Evolutionary conservation across 2,797 vertebrate species (phyloP).

Genomic region (Galagoides demidoff): DNA sequence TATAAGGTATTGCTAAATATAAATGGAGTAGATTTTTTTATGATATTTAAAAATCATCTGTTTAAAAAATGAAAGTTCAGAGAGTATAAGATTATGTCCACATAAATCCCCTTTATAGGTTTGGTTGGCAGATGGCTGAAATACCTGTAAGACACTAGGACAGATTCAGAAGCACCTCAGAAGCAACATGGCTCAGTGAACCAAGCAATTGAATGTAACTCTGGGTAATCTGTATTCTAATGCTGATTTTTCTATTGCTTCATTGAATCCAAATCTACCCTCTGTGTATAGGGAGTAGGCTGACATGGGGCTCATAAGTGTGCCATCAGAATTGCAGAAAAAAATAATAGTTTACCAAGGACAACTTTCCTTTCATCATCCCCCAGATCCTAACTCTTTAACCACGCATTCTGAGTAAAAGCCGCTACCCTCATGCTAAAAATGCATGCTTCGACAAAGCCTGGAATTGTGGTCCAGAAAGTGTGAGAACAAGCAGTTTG

Average conservation of each 20-base stretch:
- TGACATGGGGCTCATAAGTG: not conserved
- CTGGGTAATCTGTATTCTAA: not conserved
- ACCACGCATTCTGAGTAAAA: not conserved
- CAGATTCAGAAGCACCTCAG: not conserved
- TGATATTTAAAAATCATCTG: not conserved
- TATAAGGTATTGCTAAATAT: not conserved
- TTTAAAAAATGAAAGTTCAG: not conserved
- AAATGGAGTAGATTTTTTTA: not conserved
- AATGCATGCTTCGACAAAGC: not conserved
- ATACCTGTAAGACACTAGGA: not conserved
- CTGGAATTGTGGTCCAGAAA: not conserved
- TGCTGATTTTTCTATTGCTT: conserved; percentile 25
- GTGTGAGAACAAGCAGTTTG: not conserved
- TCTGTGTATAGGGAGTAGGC: not conserved
- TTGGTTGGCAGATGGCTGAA: conserved; percentile 18
- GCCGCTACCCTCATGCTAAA: not conserved
- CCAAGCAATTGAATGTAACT: not conserved
- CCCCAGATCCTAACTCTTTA: not conserved
- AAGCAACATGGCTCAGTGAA: conserved; percentile 5
- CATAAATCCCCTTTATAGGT: not conserved
- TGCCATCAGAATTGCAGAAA: not conserved
- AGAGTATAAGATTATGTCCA: not conserved
- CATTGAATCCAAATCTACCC: conserved; percentile 35
- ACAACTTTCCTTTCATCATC: not conserved
- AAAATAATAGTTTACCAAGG: not conserved